Base-by-base conservation (phyloP, 2,797 vertebrate species). In the Nyctibius grandis region DNA sequence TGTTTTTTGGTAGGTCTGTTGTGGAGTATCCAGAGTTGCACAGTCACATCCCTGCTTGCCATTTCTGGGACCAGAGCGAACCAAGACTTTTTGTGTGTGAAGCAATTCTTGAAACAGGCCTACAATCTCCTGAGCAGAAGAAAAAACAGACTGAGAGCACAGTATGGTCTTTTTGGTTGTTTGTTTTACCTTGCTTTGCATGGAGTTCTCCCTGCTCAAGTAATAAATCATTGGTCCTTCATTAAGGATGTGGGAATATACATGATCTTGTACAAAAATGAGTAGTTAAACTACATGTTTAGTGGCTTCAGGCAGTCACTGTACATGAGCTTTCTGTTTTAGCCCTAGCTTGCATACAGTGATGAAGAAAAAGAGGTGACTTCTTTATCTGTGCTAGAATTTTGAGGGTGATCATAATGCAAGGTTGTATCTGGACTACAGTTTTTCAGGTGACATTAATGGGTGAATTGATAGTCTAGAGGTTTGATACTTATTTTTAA, bases 21-120 rank as follows among this genome's bases (percentile, higher is more conserved):
- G 95, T 98, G 82, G 95, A 94, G 18, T 97, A 97, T 61, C 93
- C 97, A 21, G 98, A 98, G 44, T 92, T 99, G 74, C 95, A 79
- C 1, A 94, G 92, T 31, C 98, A 97, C 14, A 97, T 98, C 72
- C 99, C 99, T 2, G 57, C 98, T 68, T 98, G 97, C 95, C 99
- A 99, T 85, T 99, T 98, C 97, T 99, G 99, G 99, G 99, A 99
- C 72, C 98, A 99, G 97, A 98, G 92, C 4, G 99, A 99, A 93
- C 98, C 99, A 50, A 98, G 98, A 70, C 98, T 99, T 36, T 99
- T 99, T 73, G 98, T 98, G 36, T 99, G 99, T 40, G 99, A 99
- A 97, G 98, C 98, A 0, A 45, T 98, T 85, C 98, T 96, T 15
- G 97, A 97, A 76, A 65, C 13, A 9, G 77, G 33, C 1, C 89